Conservation (phyloP, 2,888 invertebrate genomes). For the Augochlorella aurata region DNA sequence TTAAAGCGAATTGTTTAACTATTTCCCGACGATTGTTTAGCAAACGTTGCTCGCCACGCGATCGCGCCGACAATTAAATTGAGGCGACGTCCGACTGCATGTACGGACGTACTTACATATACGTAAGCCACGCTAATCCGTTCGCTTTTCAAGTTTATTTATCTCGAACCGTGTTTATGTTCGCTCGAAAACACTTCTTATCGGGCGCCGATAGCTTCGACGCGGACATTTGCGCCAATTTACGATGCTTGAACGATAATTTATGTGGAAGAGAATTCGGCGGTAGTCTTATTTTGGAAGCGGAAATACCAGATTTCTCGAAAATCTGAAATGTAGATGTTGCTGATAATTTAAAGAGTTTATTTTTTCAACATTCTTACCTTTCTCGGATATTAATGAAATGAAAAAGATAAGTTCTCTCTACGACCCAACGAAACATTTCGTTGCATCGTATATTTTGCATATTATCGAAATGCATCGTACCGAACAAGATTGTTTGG, state of each 20-base stretch:
- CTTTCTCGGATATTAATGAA: too few species aligned
- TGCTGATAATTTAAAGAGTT: too few species aligned
- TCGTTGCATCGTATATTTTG: too few species aligned
- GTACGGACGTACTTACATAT: neutral
- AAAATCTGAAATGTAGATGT: too few species aligned
- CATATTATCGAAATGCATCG: too few species aligned
- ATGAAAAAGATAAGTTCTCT: too few species aligned
- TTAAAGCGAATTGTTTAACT: conserved; percentile 28
- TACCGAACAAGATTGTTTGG: too few species aligned
- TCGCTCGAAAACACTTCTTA: conserved; percentile 23
- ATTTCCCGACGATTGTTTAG: conserved; percentile 14
- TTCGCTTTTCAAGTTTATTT: conserved; percentile 4
- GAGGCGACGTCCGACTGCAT: neutral
- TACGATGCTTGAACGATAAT: neutral
- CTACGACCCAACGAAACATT: too few species aligned
- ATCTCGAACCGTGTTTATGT: neutral
- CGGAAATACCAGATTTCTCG: too few species aligned
- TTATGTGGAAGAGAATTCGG: neutral
- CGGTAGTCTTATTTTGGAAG: neutral
- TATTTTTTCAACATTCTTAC: too few species aligned
- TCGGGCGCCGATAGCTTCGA: conserved; percentile 10
- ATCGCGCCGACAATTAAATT: neutral
- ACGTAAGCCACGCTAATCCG: neutral
- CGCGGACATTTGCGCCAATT: neutral
- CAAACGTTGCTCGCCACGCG: neutral